Percentiles rank a stretch among this genome's conserved stretches.
Evolutionary conservation across 2,113 vertebrate genomes (phyloP).

Genomic region (Labeo rohita): DNA sequence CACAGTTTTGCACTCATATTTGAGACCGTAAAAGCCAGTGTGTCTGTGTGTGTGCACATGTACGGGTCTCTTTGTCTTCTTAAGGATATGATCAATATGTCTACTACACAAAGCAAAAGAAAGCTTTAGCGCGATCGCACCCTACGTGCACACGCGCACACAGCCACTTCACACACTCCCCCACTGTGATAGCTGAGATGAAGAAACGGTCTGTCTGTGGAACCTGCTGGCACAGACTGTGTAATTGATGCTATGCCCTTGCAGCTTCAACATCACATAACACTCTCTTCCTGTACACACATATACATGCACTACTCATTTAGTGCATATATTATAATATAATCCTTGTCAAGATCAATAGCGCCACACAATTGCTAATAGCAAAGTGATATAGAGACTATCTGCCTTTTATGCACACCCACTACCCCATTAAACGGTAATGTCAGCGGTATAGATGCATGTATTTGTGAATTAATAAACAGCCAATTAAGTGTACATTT

Average conservation of each 20-base stretch:
- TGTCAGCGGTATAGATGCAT: neutral
- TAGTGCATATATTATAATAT: slow-evolving; percentile 57
- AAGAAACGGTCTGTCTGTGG: slow-evolving; percentile 72
- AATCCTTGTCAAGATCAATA: slow-evolving; percentile 68
- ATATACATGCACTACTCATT: slow-evolving; percentile 57
- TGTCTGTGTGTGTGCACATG: slow-evolving; percentile 50
- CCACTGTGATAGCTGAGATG: slow-evolving; percentile 73
- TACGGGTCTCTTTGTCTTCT: neutral
- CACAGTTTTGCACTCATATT: slow-evolving; percentile 48
- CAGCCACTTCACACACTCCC: slow-evolving; percentile 63
- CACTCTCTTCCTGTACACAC: slow-evolving; percentile 37
- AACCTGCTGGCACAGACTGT: slow-evolving; percentile 74
- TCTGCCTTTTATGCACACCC: slow-evolving; percentile 51
- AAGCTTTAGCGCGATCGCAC: slow-evolving; percentile 59
- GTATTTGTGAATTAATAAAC: slow-evolving; percentile 22
- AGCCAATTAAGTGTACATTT: slow-evolving; percentile 20
- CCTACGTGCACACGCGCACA: neutral
- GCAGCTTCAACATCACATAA: slow-evolving; percentile 61
- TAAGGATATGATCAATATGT: slow-evolving; percentile 64
- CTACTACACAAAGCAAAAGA: slow-evolving; percentile 73
- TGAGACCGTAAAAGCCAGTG: slow-evolving; percentile 24
- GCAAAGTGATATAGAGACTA: slow-evolving; percentile 54
- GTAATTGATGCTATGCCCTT: slow-evolving; percentile 77
- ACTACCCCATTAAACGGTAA: slow-evolving; percentile 28
- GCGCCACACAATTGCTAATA: slow-evolving; percentile 58